Conservation (phyloP, 2,888 invertebrate species). For the Mythimna ferrago region DNA sequence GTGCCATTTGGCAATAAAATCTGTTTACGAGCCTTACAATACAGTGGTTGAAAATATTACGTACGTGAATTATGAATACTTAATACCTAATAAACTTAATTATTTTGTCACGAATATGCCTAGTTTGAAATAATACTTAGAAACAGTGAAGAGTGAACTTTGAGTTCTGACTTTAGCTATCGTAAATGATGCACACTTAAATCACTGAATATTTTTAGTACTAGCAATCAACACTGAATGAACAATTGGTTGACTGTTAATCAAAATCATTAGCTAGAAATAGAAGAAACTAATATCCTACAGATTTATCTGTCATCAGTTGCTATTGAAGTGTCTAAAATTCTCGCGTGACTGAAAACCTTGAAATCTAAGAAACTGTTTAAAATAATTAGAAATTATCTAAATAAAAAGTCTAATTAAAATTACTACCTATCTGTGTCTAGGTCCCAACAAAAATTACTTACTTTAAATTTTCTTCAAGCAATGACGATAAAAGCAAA, state of each 20-base stretch:
- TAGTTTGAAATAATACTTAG: neutral
- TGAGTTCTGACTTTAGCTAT: neutral
- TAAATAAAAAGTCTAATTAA: conserved; percentile 8
- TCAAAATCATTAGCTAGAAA: neutral
- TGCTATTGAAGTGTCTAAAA: neutral
- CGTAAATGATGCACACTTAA: neutral
- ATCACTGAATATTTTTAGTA: neutral
- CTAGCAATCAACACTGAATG: neutral
- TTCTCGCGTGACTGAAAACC: neutral
- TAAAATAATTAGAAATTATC: neutral
- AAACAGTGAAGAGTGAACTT: neutral
- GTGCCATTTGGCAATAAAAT: conserved; percentile 33
- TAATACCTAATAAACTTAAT: conserved; percentile 37
- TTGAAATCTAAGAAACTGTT: neutral
- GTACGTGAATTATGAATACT: conserved; percentile 13
- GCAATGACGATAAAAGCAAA: conserved; percentile 8
- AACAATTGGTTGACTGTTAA: neutral
- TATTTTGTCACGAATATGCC: conserved; percentile 27
- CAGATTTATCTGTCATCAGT: neutral
- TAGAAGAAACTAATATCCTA: neutral
- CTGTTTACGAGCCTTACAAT: conserved; percentile 7
- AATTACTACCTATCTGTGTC: conserved; percentile 23
- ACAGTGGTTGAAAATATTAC: neutral
- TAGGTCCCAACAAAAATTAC: conserved; percentile 22
- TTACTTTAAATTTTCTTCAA: conserved; percentile 13